Base-by-base conservation (phyloP, 2,888 invertebrate species). In the Drosophila lutescens region DNA sequence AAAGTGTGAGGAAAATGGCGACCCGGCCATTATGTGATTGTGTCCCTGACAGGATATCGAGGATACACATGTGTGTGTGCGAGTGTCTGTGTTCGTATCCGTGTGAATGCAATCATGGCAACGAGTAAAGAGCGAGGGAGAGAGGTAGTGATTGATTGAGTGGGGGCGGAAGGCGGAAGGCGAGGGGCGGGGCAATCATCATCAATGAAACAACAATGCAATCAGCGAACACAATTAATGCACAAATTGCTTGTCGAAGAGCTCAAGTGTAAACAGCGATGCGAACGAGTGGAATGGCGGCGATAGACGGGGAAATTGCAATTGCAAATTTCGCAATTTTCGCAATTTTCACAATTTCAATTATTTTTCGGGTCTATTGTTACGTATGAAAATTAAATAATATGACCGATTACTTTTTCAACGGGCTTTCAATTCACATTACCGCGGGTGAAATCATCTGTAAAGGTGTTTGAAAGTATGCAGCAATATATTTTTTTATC, bases 151-250 rank as follows among this genome's bases (percentile, higher is more conserved):
- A 59, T 51, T 51, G 72, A 59, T 47, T 66, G 65, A 26, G 36
- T 53, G 66, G 26, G 17, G n/a, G 36, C 46, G 66, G 26, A 12
- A 12, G 30, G 10, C n/a, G 36, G n/a, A n/a, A 15, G 3, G 20
- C 20, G 15, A 44, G 23, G 26, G 23, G 38, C n/a, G 59, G 40
- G 50, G 23, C 47, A 47, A 57, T 51, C 50, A 58, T 70, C 70
- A 49, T 55, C 55, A 60, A 43, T 61, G 66, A 34, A 67, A 44
- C 54, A 88, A 86, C 80, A 82, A 85, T 85, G 81, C 88, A 81
- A 82, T 81, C 86, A 76, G 50, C 71, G 78, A 80, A 71, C 73
- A 74, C 82, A 88, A 88, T 82, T 82, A 88, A 79, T 77, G 80
- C 80, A 86, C 60, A 86, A 88, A 84, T 80, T 83, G 81, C 89